Percentiles rank a stretch among this genome's conserved stretches.
Conservation (phyloP, 1,140 invertebrate species). For the Drosophila eugracilis region DNA sequence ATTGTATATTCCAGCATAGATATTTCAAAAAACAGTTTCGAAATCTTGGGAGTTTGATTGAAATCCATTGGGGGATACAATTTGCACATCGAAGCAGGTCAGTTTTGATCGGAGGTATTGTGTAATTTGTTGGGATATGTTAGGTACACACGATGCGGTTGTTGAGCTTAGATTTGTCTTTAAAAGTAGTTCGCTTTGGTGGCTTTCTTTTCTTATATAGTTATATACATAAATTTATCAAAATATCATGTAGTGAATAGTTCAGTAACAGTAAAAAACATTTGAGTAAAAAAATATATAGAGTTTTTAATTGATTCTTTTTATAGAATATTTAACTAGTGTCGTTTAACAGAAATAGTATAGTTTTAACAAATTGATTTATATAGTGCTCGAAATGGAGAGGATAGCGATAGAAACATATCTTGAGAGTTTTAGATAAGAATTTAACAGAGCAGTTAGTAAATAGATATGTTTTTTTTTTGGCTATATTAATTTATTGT, state of each 20-base stretch:
- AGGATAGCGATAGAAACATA: constrained; percentile 1
- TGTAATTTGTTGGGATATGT: constrained; percentile 61
- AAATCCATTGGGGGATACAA: constrained; percentile 22
- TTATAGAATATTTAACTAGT: constrained; percentile 51
- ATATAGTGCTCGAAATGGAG: constrained; percentile 1
- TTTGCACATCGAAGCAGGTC: constrained; percentile 31
- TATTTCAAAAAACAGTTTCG: constrained; percentile 17
- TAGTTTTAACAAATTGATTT: constrained; percentile 4
- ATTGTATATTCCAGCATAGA: constrained; percentile 25
- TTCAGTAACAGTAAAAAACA: constrained; percentile 52
- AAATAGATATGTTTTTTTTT: constrained; percentile 19
- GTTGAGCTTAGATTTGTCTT: constrained; percentile 28
- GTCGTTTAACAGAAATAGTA: constrained; percentile 34
- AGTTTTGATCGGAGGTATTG: constrained; percentile 64
- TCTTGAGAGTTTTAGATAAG: constrained; percentile 7
- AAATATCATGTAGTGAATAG: constrained; percentile 39
- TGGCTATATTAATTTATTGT: constrained; percentile 20
- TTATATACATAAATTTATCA: constrained; percentile 55
- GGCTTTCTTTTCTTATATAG: constrained; percentile 40
- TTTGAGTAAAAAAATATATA: constrained; percentile 64
- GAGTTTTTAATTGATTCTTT: constrained; percentile 55
- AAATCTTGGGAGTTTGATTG: constrained; percentile 26
- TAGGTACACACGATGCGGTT: constrained; percentile 25
- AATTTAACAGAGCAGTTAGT: constrained; percentile 1
- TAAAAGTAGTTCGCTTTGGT: constrained; percentile 33